Conservation (phyloP, 2,888 invertebrate species). For the Cerceris rybyensis region DNA sequence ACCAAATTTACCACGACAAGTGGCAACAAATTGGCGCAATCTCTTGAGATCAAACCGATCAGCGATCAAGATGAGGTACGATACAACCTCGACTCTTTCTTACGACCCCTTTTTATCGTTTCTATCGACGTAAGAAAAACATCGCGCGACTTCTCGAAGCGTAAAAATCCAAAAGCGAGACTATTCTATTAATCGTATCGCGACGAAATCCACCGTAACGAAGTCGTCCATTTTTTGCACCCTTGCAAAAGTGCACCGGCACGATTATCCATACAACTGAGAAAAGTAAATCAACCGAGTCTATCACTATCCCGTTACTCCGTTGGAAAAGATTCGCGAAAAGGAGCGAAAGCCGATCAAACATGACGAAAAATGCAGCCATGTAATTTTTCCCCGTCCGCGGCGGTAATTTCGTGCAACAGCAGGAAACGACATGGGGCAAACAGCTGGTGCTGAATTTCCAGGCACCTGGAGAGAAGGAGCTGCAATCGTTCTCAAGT, state of each 20-base stretch:
- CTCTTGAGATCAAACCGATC: too few relatives aligned
- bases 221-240: too few relatives aligned
- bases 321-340: neutral
- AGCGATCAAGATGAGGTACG: too few relatives aligned
- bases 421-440: slow-evolving; percentile 53
- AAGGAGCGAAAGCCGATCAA: neutral
- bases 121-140: neutral
- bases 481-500: slow-evolving; percentile 57
- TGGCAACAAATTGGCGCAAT: too few relatives aligned
- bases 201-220: neutral
- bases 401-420: slow-evolving; percentile 19
- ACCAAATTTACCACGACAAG: too few relatives aligned
- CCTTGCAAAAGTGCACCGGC: too few relatives aligned
- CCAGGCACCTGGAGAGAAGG: slow-evolving; percentile 68
- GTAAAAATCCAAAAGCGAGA: neutral
- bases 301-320: neutral
- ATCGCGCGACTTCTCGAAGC: neutral
- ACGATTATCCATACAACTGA: too few relatives aligned
- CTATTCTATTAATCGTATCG: neutral
- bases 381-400: neutral
- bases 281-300: too few relatives aligned
- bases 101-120: neutral
- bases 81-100: neutral
- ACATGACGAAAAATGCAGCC: neutral
- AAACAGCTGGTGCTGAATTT: slow-evolving; percentile 72